Percentiles rank a stretch among this genome's conserved stretches.
Evolutionary conservation across 2,113 vertebrate species (phyloP).

Genomic region (Xenopus tropicalis): UCB_Xtro_10.0 CM004447.2:109610001-109610500

Average conservation of each 20-base stretch:
- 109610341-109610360: conserved; percentile 48
- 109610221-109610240: conserved; percentile 58
- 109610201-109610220: conserved; percentile 53
- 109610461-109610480: too few species aligned
- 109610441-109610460: too few species aligned
- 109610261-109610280: conserved; percentile 56
- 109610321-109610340: conserved; percentile 38
- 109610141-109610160: conserved; percentile 59
- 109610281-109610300: conserved; percentile 59
- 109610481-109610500: too few species aligned
- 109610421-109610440: too few species aligned
- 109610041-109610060: conserved; percentile 59
- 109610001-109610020: conserved; percentile 30
- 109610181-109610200: conserved; percentile 62
- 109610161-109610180: conserved; percentile 61
- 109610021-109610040: conserved; percentile 55
- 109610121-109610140: conserved; percentile 52
- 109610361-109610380: conserved; percentile 27
- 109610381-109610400: conserved; percentile 40
- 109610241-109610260: conserved; percentile 52
- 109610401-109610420: conserved; percentile 23
- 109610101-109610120: conserved; percentile 58
- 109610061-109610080: conserved; percentile 57
- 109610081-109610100: conserved; percentile 59
- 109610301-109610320: conserved; percentile 45